Base-by-base conservation (phyloP, 2,113 vertebrate genomes). In the Tupaia chinensis region DNA sequence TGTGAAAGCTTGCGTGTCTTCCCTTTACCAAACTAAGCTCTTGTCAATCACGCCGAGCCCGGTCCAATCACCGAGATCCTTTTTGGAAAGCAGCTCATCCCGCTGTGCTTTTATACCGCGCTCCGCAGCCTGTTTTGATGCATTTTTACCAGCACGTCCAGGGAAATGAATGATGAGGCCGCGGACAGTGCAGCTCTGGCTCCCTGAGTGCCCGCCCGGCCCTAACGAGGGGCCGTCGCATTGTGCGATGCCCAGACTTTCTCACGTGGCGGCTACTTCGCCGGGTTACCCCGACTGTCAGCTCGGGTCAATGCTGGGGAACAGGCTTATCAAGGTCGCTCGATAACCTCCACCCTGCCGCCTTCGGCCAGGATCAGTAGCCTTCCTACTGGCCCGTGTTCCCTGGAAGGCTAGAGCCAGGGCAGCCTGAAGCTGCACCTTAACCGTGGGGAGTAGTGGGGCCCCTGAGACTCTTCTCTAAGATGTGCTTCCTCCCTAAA, bases 61-160 rank as follows among this genome's bases (percentile, higher is more conserved):
- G 98, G 99, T 98, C 99, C 99, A 99, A 99, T 99, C 99, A 99
- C 98, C 97, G 98, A 98, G 99, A 98, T 98, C 98, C 99, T 98
- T 99, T 99, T 98, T 99, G 99, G 99, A 99, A 99, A 99, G 99
- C 99, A 99, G 98, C 98, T 99, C 99, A 99, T 99, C 99, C 99
- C 98, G 99, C 99, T 99, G 99, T 99, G 99, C 99, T 99, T 99
- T 99, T 99, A 99, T 99, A 98, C 97, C 99, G 99, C 99, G 98
- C 99, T 99, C 99, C 99, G 98, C 99, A 99, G 99, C 99, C 98
- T 99, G 99, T 99, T 99, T 99, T 99, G 99, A 99, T 99, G 99
- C 99, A 99, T 99, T 99, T 99, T 99, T 99, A 98, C 99, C 98
- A 99, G 98, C 98, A 99, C 98, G 99, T 99, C 99, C 99, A 99